Percentiles rank a stretch among this genome's conserved stretches.
Conservation (phyloP, 2,797 vertebrate genomes). For the Clamator glandarius region DNA sequence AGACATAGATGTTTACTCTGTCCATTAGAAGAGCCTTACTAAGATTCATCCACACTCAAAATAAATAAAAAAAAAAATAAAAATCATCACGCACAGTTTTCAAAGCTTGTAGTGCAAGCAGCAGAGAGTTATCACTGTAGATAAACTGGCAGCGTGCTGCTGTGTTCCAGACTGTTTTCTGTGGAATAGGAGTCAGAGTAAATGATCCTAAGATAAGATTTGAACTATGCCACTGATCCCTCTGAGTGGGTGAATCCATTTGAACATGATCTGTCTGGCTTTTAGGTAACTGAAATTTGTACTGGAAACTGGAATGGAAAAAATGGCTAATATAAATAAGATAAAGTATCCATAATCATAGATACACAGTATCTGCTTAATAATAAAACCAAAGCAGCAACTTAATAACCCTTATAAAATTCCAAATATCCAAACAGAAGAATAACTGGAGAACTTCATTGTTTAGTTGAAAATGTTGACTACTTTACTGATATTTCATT, state of each 20-base stretch:
- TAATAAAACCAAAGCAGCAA: constrained; percentile 7
- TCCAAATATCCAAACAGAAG: not conserved
- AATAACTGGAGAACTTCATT: too few species aligned
- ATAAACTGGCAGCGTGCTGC: not conserved
- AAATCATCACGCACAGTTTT: not conserved
- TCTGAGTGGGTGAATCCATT: not conserved
- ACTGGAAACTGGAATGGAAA: constrained; percentile 46
- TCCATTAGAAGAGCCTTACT: not conserved
- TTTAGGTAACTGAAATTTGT: constrained; percentile 47
- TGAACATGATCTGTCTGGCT: not conserved
- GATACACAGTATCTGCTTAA: constrained; percentile 12
- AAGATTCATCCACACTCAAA: not conserved
- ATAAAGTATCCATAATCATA: constrained; percentile 35
- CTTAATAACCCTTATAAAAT: not conserved
- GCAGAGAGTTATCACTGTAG: not conserved
- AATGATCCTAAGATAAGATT: not conserved
- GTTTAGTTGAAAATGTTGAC: too few species aligned
- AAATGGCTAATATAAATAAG: constrained; percentile 43
- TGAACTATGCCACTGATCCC: not conserved
- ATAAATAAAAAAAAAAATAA: not conserved
- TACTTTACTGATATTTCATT: too few species aligned
- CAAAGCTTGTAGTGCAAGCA: not conserved
- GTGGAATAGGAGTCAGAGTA: not conserved
- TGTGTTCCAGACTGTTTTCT: not conserved
- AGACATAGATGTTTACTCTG: not conserved